Evolutionary conservation across 64 coral and sea anemone species (phyloP), one percentile per base, ranked within the genome.

Genomic region (Stichodactyla helianthus): DNA sequence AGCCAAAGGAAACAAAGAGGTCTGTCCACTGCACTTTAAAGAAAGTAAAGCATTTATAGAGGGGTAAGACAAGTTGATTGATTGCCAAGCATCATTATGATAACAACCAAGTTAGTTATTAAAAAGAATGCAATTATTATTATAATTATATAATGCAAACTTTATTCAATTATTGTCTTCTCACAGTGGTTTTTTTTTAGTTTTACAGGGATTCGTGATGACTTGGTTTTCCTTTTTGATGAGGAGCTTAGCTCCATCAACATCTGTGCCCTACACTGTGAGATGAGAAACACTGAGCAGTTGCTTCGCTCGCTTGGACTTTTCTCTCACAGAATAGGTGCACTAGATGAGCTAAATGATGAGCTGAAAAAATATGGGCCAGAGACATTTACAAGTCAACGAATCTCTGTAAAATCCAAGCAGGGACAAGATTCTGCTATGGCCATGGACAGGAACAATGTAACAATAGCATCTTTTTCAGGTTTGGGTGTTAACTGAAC

Each of bases 191-290:
- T 71, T 61, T 11, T 20, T 55, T 50, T 71, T 85, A 90, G 89
- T 35, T 85, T 68, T 58, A 90, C 82, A 61, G 82, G 89, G 4
- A 90, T 90, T 76, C 82, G 83, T n/a, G 92, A 93, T 86, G 87
- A 93, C 53, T 53, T 93, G 6, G 50, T 58, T 53, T 89, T 93
- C 61, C 87, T 93, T 15, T 77, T 93, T n/a, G 92, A 93, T 71
- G 92, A 87, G 71, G 87, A 89, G 12, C 70, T 93, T 14, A 71
- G 35, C 31, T 62, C 77, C 50, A 58, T 93, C 52, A 85, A 89
- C 54, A 52, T 93, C 10, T 93, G 87, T 87, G 83, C 87, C 51
- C 77, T 93, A 14, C 87, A 93, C 31, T 79, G 70, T 56, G 87
- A 86, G 70, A 89, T 89, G 87, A 31, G 92, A 35, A 93, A 92